phyloP scores from a whole-genome alignment of 1,140 invertebrate genomes.

The Planococcus citri region DNA sequence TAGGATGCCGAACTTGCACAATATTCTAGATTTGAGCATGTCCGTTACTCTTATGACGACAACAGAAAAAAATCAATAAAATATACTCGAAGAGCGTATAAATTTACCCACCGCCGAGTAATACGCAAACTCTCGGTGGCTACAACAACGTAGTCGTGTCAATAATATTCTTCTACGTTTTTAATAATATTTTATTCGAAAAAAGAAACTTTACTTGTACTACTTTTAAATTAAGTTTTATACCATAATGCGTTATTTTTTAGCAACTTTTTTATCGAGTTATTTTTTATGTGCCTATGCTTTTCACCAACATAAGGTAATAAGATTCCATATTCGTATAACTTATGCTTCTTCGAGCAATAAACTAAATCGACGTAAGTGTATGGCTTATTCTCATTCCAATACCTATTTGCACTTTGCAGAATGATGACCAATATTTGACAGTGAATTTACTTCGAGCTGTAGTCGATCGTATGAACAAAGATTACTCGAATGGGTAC shows the following conservation, averaged over 20 bases:
- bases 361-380: too few species aligned
- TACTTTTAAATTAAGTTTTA: too few species aligned
- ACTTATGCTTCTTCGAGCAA: too few species aligned
- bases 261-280: neutral
- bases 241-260: neutral
- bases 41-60: too few species aligned
- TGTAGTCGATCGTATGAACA: slow-evolving; percentile 10
- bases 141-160: neutral
- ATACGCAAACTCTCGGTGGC: neutral
- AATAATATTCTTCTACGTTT: too few species aligned
- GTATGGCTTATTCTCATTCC: too few species aligned
- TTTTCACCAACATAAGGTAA: neutral
- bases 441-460: neutral
- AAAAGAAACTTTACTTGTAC: too few species aligned
- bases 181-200: neutral
- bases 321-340: neutral
- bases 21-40: too few species aligned
- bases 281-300: neutral
- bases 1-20: too few species aligned
- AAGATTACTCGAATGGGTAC: neutral
- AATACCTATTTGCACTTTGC: neutral
- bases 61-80: neutral
- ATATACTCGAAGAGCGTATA: neutral
- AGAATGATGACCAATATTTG: slow-evolving; percentile 6
- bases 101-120: neutral